A percentile compares a stretch with the other conserved stretches of the same genome.
Evolutionary conservation across 2,888 invertebrate species (phyloP).

Genomic region (Sabatieria punctata): DNA sequence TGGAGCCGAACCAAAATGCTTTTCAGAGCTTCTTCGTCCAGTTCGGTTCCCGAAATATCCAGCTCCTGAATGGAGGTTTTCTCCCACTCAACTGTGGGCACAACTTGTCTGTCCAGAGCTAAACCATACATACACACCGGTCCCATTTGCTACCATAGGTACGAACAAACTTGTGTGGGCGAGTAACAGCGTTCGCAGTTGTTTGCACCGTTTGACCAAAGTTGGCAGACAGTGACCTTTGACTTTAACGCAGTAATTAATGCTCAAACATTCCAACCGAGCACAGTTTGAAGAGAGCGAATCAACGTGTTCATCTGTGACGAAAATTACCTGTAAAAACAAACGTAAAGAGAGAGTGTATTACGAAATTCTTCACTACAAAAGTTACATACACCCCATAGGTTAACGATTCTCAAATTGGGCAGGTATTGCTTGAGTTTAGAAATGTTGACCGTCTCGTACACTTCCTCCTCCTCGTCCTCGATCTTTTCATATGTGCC

Average conservation of each 20-base stretch:
- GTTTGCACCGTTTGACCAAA: conserved; percentile 73
- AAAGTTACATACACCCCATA: conserved; percentile 82
- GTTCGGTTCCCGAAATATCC: conserved; percentile 89
- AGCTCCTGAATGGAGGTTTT: conserved; percentile 73
- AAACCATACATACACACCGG: no score
- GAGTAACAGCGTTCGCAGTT: conserved; percentile 77
- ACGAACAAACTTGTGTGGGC: conserved; percentile 94
- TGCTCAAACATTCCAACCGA: conserved; percentile 83
- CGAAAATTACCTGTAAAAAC: conserved; percentile 21
- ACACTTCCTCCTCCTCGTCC: conserved; percentile 97
- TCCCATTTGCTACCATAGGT: no score
- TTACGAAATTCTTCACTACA: not conserved
- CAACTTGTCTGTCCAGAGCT: conserved; percentile 75
- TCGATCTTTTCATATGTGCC: conserved; percentile 92
- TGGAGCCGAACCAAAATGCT: conserved; percentile 76
- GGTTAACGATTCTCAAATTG: conserved; percentile 85
- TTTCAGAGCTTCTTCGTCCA: conserved; percentile 76
- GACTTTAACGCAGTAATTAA: conserved; percentile 91
- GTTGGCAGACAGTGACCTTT: conserved; percentile 87
- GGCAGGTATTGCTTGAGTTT: conserved; percentile 95
- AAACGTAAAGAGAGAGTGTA: no score
- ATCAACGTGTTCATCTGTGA: conserved; percentile 92
- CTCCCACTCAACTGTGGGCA: conserved; percentile 96
- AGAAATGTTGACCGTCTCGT: conserved; percentile 96
- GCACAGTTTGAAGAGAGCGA: conserved; percentile 49